These are phyloP conservation scores for Malurus alboscapulatus DNA, from an alignment of 2,113 vertebrate genomes.

Conservation along the genomic window DNA sequence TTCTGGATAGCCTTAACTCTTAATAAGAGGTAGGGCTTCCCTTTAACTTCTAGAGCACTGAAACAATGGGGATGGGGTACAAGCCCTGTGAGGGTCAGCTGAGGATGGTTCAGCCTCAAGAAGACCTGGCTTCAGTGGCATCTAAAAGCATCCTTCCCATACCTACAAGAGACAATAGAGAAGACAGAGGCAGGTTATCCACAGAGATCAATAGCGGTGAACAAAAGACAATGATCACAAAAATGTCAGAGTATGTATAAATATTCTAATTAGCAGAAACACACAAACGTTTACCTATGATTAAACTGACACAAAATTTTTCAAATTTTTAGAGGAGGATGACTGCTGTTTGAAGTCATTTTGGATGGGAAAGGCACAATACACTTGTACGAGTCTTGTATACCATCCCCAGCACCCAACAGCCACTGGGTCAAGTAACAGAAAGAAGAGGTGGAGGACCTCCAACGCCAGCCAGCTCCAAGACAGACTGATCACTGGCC, in stretches of 20 bases:
- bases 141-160: not conserved
- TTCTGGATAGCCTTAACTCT: not conserved
- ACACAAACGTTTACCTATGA: not conserved
- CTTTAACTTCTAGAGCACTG: not conserved
- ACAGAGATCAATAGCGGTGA: not conserved
- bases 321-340: not conserved
- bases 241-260: not conserved
- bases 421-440: not conserved
- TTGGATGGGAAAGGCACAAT: not conserved
- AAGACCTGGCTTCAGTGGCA: not conserved
- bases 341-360: not conserved
- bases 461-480: not conserved
- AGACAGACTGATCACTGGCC: not conserved
- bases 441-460: not conserved
- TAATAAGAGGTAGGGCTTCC: fast-evolving
- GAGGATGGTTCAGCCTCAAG: not conserved
- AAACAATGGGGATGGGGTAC: too few species aligned
- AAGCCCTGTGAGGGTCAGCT: not conserved
- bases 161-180: not conserved
- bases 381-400: not conserved
- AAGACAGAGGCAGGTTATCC: not conserved
- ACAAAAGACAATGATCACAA: not conserved
- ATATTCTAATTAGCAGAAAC: not conserved
- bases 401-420: not conserved
- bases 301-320: not conserved